Conservation (phyloP, 2,113 vertebrate genomes). For the Serranochromis macrocephalus region DNA sequence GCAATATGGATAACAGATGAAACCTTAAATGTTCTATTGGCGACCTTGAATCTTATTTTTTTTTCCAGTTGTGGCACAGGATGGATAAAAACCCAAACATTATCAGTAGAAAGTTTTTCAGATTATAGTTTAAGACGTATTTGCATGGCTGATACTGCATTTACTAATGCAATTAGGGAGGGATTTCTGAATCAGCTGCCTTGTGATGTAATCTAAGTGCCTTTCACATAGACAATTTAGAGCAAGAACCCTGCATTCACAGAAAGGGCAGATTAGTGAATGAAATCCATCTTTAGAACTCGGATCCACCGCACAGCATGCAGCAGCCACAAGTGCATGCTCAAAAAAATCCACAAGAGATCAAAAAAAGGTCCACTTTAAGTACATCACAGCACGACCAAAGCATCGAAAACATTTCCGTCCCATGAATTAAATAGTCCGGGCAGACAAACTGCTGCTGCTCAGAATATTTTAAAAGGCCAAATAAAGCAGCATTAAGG, state of each 20-base stretch:
- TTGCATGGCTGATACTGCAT: not conserved
- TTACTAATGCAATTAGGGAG: conserved; percentile 1
- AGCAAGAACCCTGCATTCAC: not conserved
- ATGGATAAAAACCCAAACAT: not conserved
- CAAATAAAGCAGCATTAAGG: not conserved
- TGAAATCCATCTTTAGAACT: not conserved
- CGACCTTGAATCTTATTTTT: rapidly evolving
- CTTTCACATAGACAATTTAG: not conserved
- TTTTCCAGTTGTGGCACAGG: not conserved
- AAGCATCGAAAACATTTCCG: not conserved
- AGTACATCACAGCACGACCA: not conserved
- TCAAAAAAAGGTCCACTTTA: not conserved
- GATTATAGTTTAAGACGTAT: not conserved
- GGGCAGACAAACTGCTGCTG: not conserved
- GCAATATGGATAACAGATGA: not conserved
- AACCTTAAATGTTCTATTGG: not conserved
- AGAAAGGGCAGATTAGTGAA: not conserved
- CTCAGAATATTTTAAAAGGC: not conserved
- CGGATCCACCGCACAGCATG: not conserved
- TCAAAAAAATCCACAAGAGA: not conserved
- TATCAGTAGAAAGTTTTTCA: not conserved
- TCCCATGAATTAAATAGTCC: conserved; percentile 6
- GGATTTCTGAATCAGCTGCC: not conserved
- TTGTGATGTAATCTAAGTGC: not conserved
- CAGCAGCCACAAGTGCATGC: not conserved